Evolutionary conservation across 2,113 vertebrate genomes (phyloP).

Genomic region (Noturus placidus): DNA sequence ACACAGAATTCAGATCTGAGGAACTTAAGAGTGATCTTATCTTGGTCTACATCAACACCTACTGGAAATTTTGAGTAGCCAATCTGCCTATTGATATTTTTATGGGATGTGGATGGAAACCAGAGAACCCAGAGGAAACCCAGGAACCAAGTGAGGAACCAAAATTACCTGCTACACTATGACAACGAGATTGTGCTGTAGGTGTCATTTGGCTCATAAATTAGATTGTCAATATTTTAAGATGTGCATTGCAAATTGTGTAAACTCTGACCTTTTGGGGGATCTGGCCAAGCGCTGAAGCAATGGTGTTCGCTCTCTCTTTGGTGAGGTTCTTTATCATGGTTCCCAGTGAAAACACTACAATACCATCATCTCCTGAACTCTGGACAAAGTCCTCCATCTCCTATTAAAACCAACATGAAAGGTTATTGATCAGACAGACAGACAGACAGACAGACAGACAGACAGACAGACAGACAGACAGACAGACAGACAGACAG

Average conservation of each 20-base stretch:
- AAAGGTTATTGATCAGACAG: too few relatives aligned
- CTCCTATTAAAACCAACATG: constrained; percentile 65
- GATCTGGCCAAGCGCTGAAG: constrained; percentile 76
- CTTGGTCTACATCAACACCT: background rate
- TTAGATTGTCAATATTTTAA: background rate
- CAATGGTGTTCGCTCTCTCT: constrained; percentile 76
- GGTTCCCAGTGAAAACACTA: constrained; percentile 82
- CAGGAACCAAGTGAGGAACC: background rate
- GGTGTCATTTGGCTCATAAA: background rate
- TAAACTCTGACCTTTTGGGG: constrained; percentile 77
- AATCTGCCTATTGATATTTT: background rate
- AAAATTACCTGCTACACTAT: background rate
- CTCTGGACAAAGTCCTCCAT: constrained; percentile 83
- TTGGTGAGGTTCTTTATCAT: constrained; percentile 77
- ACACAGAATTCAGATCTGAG: background rate
- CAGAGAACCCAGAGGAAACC: background rate
- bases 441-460: too few relatives aligned
- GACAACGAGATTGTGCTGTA: background rate
- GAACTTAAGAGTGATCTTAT: background rate
- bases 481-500: too few relatives aligned
- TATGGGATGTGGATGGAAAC: background rate
- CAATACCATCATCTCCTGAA: constrained; percentile 78
- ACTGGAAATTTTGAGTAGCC: background rate
- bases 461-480: too few relatives aligned
- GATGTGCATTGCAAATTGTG: background rate